A percentile compares a stretch with the other conserved stretches of the same genome.
phyloP scores from a whole-genome alignment of 2,113 vertebrate species.

The Upupa epops region DNA sequence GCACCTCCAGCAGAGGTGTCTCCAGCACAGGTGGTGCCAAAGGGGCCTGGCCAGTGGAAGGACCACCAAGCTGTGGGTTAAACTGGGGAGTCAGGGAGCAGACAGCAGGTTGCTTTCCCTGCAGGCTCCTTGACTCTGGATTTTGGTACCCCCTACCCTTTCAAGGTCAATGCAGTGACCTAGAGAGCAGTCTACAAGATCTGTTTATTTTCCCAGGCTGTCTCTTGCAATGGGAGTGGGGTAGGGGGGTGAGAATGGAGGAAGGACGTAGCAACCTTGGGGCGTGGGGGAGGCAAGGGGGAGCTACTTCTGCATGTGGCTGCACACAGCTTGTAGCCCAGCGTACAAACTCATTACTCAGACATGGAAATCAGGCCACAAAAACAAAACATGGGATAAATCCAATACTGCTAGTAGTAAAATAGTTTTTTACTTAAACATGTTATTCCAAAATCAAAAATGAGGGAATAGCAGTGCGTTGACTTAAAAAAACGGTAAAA shows the following conservation, averaged over 20 bases:
- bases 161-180: slow-evolving; percentile 56
- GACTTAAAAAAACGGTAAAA: neutral
- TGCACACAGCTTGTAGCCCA: neutral
- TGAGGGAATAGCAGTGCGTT: neutral
- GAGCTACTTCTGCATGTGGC: neutral
- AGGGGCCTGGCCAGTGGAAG: neutral
- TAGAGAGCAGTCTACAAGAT: slow-evolving; percentile 24
- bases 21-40: neutral
- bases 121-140: neutral
- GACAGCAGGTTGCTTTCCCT: neutral
- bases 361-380: neutral
- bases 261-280: neutral
- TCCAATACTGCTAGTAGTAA: neutral
- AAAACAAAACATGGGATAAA: neutral
- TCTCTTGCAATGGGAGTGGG: neutral
- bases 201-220: slow-evolving; percentile 67
- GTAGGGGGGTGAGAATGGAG: neutral
- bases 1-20: neutral
- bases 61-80: neutral
- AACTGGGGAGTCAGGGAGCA: fast-evolving
- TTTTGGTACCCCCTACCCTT: slow-evolving; percentile 27
- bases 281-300: too few species aligned
- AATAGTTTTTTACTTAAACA: neutral
- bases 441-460: neutral
- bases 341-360: neutral